Conservation (phyloP, 92 coral and sea anemone genomes). For the Zoanthus sansibaricus region DNA sequence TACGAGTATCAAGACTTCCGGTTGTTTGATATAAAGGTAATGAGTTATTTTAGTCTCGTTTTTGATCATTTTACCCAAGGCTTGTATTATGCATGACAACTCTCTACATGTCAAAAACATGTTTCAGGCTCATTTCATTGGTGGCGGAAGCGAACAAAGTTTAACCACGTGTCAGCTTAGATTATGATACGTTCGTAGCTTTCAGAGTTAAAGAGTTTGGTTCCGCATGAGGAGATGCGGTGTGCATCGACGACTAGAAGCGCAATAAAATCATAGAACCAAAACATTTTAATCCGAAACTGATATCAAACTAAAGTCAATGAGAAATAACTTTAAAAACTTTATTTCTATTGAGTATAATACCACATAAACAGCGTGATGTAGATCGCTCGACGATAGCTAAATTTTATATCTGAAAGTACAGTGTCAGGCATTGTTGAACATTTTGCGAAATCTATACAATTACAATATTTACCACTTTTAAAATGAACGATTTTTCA, state of each 20-base stretch:
- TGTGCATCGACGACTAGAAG: background rate
- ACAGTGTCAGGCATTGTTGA: background rate
- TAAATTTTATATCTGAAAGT: background rate
- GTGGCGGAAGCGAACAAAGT: background rate
- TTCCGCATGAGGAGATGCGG: background rate
- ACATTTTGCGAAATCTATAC: background rate
- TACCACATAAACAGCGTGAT: background rate
- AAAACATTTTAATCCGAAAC: background rate
- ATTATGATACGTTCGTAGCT: background rate
- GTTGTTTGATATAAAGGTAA: background rate
- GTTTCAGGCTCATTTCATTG: background rate
- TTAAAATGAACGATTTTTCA: background rate
- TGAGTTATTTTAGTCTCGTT: background rate
- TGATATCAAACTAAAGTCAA: background rate
- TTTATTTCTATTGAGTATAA: background rate
- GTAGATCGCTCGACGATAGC: background rate
- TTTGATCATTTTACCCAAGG: background rate
- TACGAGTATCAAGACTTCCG: constrained; percentile 8
- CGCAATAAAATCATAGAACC: background rate
- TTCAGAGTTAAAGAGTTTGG: background rate
- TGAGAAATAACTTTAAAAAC: background rate
- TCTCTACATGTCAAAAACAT: background rate
- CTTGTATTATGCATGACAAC: background rate
- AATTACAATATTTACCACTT: background rate
- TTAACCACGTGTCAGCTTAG: constrained; percentile 14